Evolutionary conservation across 2,888 invertebrate species (phyloP), one percentile per base, ranked within the genome.

Genomic region (Microchrysa polita): DNA sequence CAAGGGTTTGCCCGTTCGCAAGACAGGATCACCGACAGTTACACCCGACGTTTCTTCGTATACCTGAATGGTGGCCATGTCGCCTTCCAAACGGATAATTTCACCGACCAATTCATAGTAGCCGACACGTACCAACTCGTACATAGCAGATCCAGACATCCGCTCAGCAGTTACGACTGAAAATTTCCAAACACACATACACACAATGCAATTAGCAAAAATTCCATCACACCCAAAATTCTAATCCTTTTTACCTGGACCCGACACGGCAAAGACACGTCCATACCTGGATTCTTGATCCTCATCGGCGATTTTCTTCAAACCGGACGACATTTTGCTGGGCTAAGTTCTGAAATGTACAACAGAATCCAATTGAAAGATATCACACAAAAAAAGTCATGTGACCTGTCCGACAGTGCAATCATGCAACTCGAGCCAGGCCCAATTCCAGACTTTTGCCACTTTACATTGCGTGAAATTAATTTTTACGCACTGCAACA

Each of bases 91-190:
- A 87, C 99, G 93, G 87, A 99, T 99, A 87, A 99, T 99, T 88
- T 99, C 99, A 78, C 99, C 99, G 16, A 99, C 99, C 81, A 99
- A 88, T 86, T 99, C 98, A 80, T 92, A 91, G 87, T 99, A 98
- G 1, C 99, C 99, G 55, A 99, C 99, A 80, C 99, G 92, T 77
- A 99, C 99, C 88, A 99, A 86, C 88, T 99, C 99, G 92, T 98
- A 99, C 98, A 99, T 99, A 90, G 98, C 98, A 34, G 98, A 95
- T 77, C 99, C 99, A 75, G 97, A 92, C 99, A 99, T 99, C 85
- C 94, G 93, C 86, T 99, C 97, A 78, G 99, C 99, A 76, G 97
- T 98, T 67, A 99, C 99, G 86, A 99, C 99, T 98, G 83, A 16
- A 53, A 67, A 53, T 55, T 59, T 72, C 57, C 18, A 34, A 20